These are phyloP conservation scores for Sus scrofa DNA, from an alignment of 2,113 vertebrate species.

Conservation along the genomic window T2T-Sscrofa CM000813.6:9315501-9316000, in stretches of 20 bases:
- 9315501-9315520: background rate
- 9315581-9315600: background rate
- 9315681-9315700: background rate
- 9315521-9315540: fast-evolving
- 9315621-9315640: background rate
- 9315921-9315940: fast-evolving
- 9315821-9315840: background rate
- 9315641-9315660: background rate
- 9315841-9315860: background rate
- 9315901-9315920: background rate
- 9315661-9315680: background rate
- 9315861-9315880: background rate
- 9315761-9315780: background rate
- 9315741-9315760: background rate
- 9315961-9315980: background rate
- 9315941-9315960: background rate
- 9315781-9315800: background rate
- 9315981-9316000: background rate
- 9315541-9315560: fast-evolving
- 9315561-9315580: background rate
- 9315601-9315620: background rate
- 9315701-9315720: fast-evolving
- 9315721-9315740: fast-evolving
- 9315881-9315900: background rate
- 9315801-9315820: background rate